Evolutionary conservation across 2,797 vertebrate species (phyloP).

Genomic region (Acipenser transmontanus): DNA sequence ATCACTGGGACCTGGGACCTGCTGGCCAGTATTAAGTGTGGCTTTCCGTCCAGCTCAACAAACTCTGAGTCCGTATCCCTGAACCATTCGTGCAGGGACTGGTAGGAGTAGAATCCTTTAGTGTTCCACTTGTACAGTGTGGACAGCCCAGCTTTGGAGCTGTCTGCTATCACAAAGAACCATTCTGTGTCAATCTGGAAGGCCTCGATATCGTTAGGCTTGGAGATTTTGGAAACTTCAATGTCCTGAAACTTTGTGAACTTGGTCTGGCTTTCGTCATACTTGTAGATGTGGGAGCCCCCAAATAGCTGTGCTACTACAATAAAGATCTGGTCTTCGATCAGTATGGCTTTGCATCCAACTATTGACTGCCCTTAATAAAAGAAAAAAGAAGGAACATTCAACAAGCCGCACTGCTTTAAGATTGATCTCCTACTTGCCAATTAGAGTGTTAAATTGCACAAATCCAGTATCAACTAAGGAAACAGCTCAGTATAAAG

Average conservation of each 20-base stretch:
- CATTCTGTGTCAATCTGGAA: slow-evolving; percentile 87
- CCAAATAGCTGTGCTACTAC: slow-evolving; percentile 96
- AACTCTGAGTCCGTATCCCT: slow-evolving; percentile 93
- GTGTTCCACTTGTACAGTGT: slow-evolving; percentile 96
- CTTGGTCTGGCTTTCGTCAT: slow-evolving; percentile 90
- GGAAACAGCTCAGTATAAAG: too few species aligned
- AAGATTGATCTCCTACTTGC: too few species aligned
- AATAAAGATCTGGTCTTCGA: slow-evolving; percentile 88
- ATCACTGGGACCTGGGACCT: slow-evolving; percentile 93
- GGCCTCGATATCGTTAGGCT: slow-evolving; percentile 92
- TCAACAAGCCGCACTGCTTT: background rate
- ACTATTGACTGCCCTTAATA: slow-evolving; percentile 89
- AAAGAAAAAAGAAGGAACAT: background rate
- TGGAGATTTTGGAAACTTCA: slow-evolving; percentile 91
- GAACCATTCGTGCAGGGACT: slow-evolving; percentile 95
- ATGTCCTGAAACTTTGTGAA: slow-evolving; percentile 98
- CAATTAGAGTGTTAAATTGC: too few species aligned
- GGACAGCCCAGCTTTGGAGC: slow-evolving; percentile 93
- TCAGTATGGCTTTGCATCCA: slow-evolving; percentile 89
- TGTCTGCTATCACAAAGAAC: slow-evolving; percentile 94
- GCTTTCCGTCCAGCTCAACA: slow-evolving; percentile 83
- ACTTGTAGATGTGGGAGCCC: slow-evolving; percentile 95
- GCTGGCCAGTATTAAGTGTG: slow-evolving; percentile 86
- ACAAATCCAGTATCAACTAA: too few species aligned
- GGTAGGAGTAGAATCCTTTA: slow-evolving; percentile 94